phyloP scores from a whole-genome alignment of 2,888 invertebrate genomes.

The Ernsta delagoae region DNA sequence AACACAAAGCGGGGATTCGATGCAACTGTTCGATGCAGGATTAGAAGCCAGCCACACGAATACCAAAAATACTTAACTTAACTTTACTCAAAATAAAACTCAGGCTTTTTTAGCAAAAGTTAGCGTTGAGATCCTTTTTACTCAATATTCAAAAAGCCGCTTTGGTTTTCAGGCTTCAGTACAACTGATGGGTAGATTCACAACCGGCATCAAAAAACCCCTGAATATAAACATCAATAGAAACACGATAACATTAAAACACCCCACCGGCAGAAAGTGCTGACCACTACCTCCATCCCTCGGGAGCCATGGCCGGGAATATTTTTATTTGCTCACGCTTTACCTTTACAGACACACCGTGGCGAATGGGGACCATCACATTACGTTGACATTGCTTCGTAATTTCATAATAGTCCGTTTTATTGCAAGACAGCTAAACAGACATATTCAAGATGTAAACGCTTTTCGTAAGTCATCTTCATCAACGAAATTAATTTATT shows the following conservation, averaged over 20 bases:
- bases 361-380: slow-evolving; percentile 13
- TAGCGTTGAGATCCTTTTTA: too few relatives aligned
- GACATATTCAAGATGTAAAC: neutral
- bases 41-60: too few relatives aligned
- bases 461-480: neutral
- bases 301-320: slow-evolving; percentile 13
- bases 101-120: too few relatives aligned
- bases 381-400: slow-evolving; percentile 15
- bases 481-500: neutral
- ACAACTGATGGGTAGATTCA: too few relatives aligned
- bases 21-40: too few relatives aligned
- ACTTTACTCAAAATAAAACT: too few relatives aligned
- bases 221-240: neutral
- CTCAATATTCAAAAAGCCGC: too few relatives aligned
- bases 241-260: slow-evolving; percentile 18
- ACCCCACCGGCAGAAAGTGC: slow-evolving; percentile 8
- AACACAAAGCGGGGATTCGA: too few relatives aligned
- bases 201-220: too few relatives aligned
- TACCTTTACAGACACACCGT: slow-evolving; percentile 7
- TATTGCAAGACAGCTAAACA: neutral
- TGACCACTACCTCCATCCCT: slow-evolving; percentile 22
- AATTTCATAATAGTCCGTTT: neutral
- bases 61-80: too few relatives aligned
- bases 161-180: too few relatives aligned
- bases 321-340: slow-evolving; percentile 28